Evolutionary conservation across 2,797 vertebrate species (phyloP).

Genomic region (Perodicticus potto): DNA sequence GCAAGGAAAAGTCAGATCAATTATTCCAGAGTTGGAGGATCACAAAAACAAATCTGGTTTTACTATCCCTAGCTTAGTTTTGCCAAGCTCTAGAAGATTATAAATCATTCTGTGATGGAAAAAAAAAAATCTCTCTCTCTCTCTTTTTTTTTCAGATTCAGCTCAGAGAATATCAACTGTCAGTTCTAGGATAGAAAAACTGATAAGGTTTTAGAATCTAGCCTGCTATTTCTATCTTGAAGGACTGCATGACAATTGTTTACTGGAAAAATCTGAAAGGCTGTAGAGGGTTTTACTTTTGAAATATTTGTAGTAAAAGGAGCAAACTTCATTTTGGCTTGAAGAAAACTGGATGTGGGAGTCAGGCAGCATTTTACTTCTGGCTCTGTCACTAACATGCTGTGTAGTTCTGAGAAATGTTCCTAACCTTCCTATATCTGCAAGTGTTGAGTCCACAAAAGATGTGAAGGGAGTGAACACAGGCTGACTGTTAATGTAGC

Average conservation of each 20-base stretch:
- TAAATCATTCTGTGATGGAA: slow-evolving; percentile 67
- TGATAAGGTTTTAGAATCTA: slow-evolving; percentile 59
- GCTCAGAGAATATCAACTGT: slow-evolving; percentile 65
- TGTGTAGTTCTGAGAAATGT: slow-evolving; percentile 41
- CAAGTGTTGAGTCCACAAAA: slow-evolving; percentile 6
- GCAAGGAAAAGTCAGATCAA: slow-evolving; percentile 67
- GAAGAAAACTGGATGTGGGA: slow-evolving; percentile 48
- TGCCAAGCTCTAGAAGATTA: slow-evolving; percentile 73
- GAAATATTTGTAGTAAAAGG: slow-evolving; percentile 69
- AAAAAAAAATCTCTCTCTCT: not conserved
- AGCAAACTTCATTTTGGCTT: slow-evolving; percentile 51
- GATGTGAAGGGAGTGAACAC: not conserved
- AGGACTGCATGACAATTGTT: not conserved
- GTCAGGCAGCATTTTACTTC: slow-evolving; percentile 42
- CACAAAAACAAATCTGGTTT: slow-evolving; percentile 78
- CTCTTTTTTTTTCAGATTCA: slow-evolving; percentile 10
- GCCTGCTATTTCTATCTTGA: slow-evolving; percentile 49
- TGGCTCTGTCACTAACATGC: slow-evolving; percentile 30
- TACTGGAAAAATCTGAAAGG: slow-evolving; percentile 70
- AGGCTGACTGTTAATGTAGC: not conserved
- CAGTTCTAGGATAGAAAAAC: slow-evolving; percentile 64
- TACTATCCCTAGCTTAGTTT: slow-evolving; percentile 72
- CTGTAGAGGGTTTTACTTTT: slow-evolving; percentile 59
- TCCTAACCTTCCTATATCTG: slow-evolving; percentile 28
- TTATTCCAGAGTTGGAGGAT: slow-evolving; percentile 61